Base-by-base conservation (phyloP, 2,113 vertebrate genomes). In the Alces alces region DNA sequence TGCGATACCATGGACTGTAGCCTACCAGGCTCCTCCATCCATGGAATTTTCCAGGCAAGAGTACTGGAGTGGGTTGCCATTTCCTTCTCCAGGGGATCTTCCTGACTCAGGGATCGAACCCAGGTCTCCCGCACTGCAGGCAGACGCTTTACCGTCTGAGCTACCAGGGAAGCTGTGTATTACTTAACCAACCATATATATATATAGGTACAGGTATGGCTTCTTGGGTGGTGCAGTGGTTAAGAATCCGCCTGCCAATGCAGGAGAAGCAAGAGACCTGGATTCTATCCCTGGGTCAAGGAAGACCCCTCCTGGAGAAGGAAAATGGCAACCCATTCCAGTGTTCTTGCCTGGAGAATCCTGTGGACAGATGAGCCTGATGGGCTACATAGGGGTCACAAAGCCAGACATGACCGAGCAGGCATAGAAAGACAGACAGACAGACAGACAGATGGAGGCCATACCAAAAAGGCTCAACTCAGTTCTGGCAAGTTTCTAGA, bases 401-500 rank as follows among this genome's bases (percentile, higher is more conserved):
- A 76, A 76, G 23, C 25, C 6, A 6, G 70, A 76, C 6, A 27
- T 14, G 70, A 76, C 12, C 0, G 5, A 43, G 39, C 23, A 76
- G 0, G 0, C 43, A 10, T 9, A 14, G 39, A 28, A 1, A 30
- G 43, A 79, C 25, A 30, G 43, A 70, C 7, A 15, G 12, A 70
- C 7, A 15, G 12, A 61, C 5, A 39, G 36, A 79, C 7, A 78
- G 25, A 47, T 7, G 33, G 91, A 7, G 23, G 55, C n/a, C 55
- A 90, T 6, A 73, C 7, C 52, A 25, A 64, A 58, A 39, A 60
- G 25, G 13, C 47, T 55, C 25, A 11, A 2, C 16, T 25, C 14
- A 2, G n/a, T 79, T 19, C 14, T 66, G 50, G 57, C 43, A 54
- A 47, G 9, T 39, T 52, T 60, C 50, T 60, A 30, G 12, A 3